Base-by-base conservation (phyloP, 2,113 vertebrate genomes). In the Vicugna pacos region DNA sequence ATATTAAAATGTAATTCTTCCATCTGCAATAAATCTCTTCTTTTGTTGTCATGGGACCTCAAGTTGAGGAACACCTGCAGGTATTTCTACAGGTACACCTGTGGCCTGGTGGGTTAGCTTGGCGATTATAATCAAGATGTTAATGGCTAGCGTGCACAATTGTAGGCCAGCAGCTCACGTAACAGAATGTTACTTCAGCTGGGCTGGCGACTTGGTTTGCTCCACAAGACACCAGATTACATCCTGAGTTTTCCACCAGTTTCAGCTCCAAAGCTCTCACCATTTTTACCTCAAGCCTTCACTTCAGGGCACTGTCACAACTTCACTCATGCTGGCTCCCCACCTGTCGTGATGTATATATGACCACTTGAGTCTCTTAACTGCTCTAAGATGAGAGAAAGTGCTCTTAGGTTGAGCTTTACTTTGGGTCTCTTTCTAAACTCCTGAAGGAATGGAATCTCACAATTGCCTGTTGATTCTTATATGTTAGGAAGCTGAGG, bases 341-440 rank as follows among this genome's bases (percentile, higher is more conserved):
- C 7, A 65, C 14, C n/a, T 81, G 52, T 35, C 28, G 4, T 58
- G 54, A 73, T 22, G 1, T 38, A 14, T 24, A n/a, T 12, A 15
- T 9, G 12, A 13, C 28, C 30, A 32, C 50, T 32, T 75, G 4
- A 8, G n/a, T 60, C 83, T 94, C 56, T 60, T 62, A 56, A 38
- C 24, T 67, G 15, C 24, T 65, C 54, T 65, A 8, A 62, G 19
- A 65, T 54, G 30, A 30, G 6, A 48, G 28, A 28, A 60, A 17
- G 38, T 35, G 3, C 20, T 85, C 58, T 48, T 54, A n/a, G 58
- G 22, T 19, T 64, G 72, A 24, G 50, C 24, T 67, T 92, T 89
- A 38, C 81, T 94, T 92, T 80, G 9, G n/a, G 22, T 81, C n/a
- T 70, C 26, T 87, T 87, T 94, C 48, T 87, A 46, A 84, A 62